These are phyloP conservation scores for Orthonychiurus folsomi DNA, from an alignment of 2,888 invertebrate genomes.

Conservation along the genomic window DNA sequence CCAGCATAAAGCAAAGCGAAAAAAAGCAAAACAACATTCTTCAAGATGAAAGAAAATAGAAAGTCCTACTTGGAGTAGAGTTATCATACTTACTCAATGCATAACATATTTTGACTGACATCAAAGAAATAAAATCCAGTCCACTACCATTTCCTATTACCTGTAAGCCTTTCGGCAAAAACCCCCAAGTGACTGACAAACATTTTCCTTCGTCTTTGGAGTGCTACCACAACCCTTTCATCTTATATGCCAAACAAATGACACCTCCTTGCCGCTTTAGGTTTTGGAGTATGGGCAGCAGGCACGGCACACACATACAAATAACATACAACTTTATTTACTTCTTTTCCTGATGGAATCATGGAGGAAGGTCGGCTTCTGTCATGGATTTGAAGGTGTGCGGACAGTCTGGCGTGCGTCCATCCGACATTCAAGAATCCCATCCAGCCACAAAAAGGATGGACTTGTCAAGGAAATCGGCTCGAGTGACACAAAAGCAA, in stretches of 20 bases:
- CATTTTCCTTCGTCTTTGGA: not conserved
- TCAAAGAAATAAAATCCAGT: not conserved
- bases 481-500: not conserved
- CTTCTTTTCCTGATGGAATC: not conserved
- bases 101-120: slow-evolving; percentile 1
- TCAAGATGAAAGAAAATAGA: no score
- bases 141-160: not conserved
- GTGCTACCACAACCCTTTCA: not conserved
- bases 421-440: not conserved
- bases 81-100: not conserved
- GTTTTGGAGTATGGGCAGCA: no score
- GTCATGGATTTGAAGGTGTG: no score
- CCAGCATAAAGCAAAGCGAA: no score
- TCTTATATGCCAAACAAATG: not conserved
- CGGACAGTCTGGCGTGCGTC: not conserved
- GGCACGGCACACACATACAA: not conserved
- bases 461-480: not conserved
- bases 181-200: not conserved
- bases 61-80: not conserved
- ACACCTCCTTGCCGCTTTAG: not conserved
- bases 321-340: not conserved
- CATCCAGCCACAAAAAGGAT: not conserved
- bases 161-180: not conserved
- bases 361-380: no score
- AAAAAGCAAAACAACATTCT: no score